These are phyloP conservation scores for Zaprionus africanus DNA, from an alignment of 1,140 invertebrate genomes.

Conservation along the genomic window DNA sequence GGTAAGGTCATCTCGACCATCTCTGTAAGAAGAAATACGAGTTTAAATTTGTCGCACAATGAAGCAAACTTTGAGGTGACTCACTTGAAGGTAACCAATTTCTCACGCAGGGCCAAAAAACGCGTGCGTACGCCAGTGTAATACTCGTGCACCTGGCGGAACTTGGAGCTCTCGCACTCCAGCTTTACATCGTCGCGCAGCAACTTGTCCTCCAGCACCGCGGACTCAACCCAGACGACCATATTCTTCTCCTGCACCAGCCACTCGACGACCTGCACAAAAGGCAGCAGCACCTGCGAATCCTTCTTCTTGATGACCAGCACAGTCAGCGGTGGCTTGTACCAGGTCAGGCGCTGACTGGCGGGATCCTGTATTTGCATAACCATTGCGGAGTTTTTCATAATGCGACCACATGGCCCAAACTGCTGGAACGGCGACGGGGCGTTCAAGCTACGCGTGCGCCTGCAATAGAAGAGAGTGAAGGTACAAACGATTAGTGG, in stretches of 20 bases:
- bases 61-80: constrained; percentile 15
- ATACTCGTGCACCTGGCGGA: constrained; percentile 61
- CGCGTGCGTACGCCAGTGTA: constrained; percentile 84
- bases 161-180: constrained; percentile 67
- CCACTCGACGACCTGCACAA: constrained; percentile 96
- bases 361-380: constrained; percentile 99
- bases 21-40: constrained; percentile 84
- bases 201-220: constrained; percentile 92
- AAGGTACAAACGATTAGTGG: background rate
- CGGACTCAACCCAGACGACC: constrained; percentile 97
- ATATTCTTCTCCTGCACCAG: constrained; percentile 96
- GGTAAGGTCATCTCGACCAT: constrained; percentile 94
- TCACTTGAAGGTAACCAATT: constrained; percentile 92
- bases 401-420: constrained; percentile 97
- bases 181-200: constrained; percentile 87
- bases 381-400: constrained; percentile 97
- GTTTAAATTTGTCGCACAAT: background rate
- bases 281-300: constrained; percentile 93
- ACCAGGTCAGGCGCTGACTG: constrained; percentile 97
- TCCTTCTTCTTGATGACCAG: constrained; percentile 98
- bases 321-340: constrained; percentile 96
- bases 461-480: constrained; percentile 87
- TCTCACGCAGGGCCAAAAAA: constrained; percentile 90
- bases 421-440: constrained; percentile 97
- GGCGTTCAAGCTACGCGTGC: constrained; percentile 95